Evolutionary conservation across 2,888 invertebrate species (phyloP).

Genomic region (Sturmia bella): DNA sequence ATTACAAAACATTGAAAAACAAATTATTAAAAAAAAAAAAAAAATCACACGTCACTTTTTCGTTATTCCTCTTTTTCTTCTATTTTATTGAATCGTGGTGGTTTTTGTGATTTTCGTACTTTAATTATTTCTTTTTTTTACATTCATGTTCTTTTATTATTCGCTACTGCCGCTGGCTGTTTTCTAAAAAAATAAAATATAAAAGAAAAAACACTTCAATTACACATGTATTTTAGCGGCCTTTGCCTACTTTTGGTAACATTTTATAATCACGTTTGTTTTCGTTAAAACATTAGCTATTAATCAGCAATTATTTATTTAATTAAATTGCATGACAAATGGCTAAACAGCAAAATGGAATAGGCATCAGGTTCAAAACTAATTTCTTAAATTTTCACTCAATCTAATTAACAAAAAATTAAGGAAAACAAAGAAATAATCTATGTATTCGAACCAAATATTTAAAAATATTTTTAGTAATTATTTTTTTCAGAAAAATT

Average conservation of each 20-base stretch:
- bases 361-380: neutral
- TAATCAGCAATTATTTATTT: neutral
- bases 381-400: neutral
- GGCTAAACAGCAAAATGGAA: neutral
- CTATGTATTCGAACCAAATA: neutral
- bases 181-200: constrained; percentile 35
- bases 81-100: constrained; percentile 40
- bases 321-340: no score
- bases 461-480: constrained; percentile 9
- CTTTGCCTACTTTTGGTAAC: constrained; percentile 56
- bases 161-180: constrained; percentile 29
- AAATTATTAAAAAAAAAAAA: constrained; percentile 41
- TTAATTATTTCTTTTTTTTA: constrained; percentile 59
- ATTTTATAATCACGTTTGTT: constrained; percentile 13
- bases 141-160: constrained; percentile 48
- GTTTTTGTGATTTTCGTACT: constrained; percentile 51
- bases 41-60: constrained; percentile 64
- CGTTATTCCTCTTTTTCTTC: constrained; percentile 22
- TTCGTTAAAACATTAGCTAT: neutral
- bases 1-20: constrained; percentile 54
- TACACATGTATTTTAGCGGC: constrained; percentile 39
- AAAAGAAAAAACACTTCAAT: constrained; percentile 30
- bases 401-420: no score
- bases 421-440: no score
- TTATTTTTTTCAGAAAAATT: constrained; percentile 31